Conservation (phyloP, 1,140 invertebrate genomes). For the Aphidius gifuensis region DNA sequence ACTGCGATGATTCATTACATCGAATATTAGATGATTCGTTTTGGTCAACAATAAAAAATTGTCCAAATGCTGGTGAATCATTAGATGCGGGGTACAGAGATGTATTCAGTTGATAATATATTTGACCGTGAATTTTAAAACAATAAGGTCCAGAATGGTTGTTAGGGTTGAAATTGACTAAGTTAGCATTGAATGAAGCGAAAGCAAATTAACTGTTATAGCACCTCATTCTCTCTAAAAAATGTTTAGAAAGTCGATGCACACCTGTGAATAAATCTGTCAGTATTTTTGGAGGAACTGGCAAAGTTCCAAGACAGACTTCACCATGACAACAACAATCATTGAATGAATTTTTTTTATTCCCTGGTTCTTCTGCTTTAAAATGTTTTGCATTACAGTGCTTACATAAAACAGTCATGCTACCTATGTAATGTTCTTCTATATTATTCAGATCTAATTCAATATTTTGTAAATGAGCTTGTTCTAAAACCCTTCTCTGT, state of each 20-base stretch:
- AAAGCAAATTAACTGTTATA: conserved; percentile 5
- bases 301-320: not conserved
- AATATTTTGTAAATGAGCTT: not conserved
- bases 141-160: not conserved
- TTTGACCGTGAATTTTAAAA: not conserved
- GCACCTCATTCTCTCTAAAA: not conserved
- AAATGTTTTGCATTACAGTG: not conserved
- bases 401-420: not conserved
- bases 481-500: not conserved
- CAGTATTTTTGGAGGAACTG: not conserved
- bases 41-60: conserved; percentile 19
- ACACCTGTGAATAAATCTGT: not conserved
- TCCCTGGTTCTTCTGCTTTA: not conserved
- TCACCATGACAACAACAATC: not conserved
- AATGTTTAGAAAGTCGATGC: not conserved
- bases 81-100: conserved; percentile 4
- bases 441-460: not conserved
- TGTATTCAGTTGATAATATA: not conserved
- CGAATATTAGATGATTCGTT: conserved; percentile 13
- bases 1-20: not conserved
- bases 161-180: conserved; percentile 1
- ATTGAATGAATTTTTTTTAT: not conserved
- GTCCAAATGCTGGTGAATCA: conserved; percentile 16
- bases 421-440: not conserved
- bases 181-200: conserved; percentile 5